Base-by-base conservation (phyloP, 2,113 vertebrate species). In the Tricholaema leucomelas region DNA sequence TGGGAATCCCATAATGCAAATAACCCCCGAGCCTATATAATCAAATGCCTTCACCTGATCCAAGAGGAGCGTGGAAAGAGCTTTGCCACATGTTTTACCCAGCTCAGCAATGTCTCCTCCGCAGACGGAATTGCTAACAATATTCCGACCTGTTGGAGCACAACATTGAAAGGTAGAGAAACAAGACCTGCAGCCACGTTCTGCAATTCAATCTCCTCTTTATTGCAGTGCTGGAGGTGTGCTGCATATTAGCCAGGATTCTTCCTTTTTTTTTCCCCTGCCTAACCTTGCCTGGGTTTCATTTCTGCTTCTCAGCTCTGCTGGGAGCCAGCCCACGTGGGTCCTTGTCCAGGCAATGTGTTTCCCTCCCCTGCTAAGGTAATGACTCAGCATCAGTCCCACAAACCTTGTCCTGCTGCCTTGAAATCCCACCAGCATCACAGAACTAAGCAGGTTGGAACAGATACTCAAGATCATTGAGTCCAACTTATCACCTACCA, bases 141-240 rank as follows among this genome's bases (percentile, higher is more conserved):
- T 97, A 97, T 97, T 96, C 95, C 96, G 93, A 97, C 96, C 96
- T 97, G 95, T 93, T 96, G 96, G 96, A 97, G 96, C 96, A 96
- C 96, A 92, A 96, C 96, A 95, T 96, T 94, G 96, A 85, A 96
- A 96, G 85, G 85, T 91, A 96, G 70, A 92, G 95, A 92, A 97
- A 96, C 96, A 96, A 93, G 96, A 97, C 96, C 96, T 52, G 95
- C 94, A 96, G 96, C 95, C 96, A 96, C 95, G 77, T 96, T 95
- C 87, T 90, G 96, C 94, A 96, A 97, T 97, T 96, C 96, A 96
- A 96, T 96, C 95, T 95, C 56, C 14, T 87, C 95, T 97, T 97
- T 97, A 97, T 95, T 94, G 93, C 87, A 0, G 65, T 3, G 21
- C 73, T 73, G 88, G 94, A 95, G 94, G 83, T 95, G 92, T 50